Percentiles rank a stretch among this genome's conserved stretches.
These are phyloP conservation scores for Equus quagga DNA, from an alignment of 2,113 vertebrate species.

Conservation along the genomic window DNA sequence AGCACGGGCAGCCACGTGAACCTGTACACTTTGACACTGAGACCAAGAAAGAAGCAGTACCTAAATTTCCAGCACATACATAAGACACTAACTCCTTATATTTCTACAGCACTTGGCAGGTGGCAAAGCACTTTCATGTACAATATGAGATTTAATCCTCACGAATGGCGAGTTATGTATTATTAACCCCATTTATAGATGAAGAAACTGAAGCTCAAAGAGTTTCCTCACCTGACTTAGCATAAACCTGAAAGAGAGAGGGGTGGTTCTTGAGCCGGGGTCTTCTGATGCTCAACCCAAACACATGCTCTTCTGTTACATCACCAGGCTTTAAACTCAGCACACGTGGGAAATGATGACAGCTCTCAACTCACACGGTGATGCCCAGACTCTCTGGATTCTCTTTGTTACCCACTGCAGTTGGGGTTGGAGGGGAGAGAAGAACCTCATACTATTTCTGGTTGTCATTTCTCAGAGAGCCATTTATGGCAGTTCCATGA, in stretches of 20 bases:
- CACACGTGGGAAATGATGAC: neutral
- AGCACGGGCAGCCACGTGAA: neutral
- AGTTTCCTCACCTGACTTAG: neutral
- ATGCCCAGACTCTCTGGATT: neutral
- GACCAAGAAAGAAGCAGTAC: neutral
- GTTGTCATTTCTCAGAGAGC: conserved; percentile 40
- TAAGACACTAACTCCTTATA: neutral
- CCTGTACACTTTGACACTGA: neutral
- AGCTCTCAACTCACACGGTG: neutral
- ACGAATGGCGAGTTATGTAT: neutral
- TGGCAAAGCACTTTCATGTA: neutral
- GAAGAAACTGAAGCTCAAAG: neutral
- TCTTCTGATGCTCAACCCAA: neutral
- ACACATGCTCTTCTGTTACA: neutral
- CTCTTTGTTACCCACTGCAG: neutral
- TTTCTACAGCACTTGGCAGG: neutral
- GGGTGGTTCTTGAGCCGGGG: neutral
- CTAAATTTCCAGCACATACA: neutral
- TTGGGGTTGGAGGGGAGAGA: neutral
- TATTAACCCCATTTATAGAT: neutral
- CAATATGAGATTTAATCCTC: neutral
- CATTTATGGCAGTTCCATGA: conserved; percentile 59
- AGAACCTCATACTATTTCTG: conserved; percentile 44
- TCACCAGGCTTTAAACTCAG: neutral
- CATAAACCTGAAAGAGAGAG: neutral